Evolutionary conservation across 2,113 vertebrate genomes (phyloP).

Genomic region (Benthochromis sp.): DNA sequence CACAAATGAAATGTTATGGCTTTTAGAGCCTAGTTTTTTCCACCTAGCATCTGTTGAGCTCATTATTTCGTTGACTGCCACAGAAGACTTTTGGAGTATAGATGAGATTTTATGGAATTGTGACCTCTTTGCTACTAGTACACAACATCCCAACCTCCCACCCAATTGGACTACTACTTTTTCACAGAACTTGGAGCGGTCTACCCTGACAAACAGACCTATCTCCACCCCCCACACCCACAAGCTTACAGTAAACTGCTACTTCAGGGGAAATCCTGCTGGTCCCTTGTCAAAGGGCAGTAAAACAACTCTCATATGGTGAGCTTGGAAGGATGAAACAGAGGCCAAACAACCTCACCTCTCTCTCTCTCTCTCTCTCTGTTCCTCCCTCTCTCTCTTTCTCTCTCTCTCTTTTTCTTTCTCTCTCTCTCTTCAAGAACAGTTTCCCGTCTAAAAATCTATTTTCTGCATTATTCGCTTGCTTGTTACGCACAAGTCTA

Average conservation of each 20-base stretch:
- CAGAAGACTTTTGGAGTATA: conserved; percentile 2
- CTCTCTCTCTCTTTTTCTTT: no score
- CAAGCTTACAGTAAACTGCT: conserved; percentile 49
- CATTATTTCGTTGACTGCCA: neutral
- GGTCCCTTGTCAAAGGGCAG: conserved; percentile 32
- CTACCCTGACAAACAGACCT: neutral
- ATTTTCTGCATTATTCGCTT: no score
- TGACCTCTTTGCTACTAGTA: neutral
- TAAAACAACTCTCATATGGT: conserved; percentile 38
- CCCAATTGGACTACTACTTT: neutral
- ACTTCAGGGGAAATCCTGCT: conserved; percentile 57
- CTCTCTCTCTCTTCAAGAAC: no score
- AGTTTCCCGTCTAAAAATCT: no score
- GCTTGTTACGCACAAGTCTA: no score
- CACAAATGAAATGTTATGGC: neutral
- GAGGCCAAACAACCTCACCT: neutral
- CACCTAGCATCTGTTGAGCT: neutral
- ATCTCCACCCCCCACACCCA: neutral
- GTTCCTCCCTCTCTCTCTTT: neutral
- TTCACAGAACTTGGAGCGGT: neutral
- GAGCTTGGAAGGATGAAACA: neutral
- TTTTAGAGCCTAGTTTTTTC: neutral
- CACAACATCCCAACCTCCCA: neutral
- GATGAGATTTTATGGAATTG: conserved; percentile 40
- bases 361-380: neutral